Conservation (phyloP, 2,113 vertebrate genomes). For the Pavo muticus region DNA sequence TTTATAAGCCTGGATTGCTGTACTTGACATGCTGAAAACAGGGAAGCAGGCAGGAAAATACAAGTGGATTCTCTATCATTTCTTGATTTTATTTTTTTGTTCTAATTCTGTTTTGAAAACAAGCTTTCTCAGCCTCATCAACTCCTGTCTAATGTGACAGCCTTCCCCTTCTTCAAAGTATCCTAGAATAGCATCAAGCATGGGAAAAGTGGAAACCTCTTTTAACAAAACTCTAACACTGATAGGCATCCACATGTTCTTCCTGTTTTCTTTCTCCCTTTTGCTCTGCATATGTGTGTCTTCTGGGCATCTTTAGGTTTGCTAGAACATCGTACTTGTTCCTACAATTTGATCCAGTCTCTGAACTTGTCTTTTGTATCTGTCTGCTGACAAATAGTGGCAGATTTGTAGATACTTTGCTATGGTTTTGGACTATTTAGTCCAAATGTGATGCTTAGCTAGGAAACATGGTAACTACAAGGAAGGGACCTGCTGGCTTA, state of each 20-base stretch:
- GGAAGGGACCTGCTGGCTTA: fast-evolving
- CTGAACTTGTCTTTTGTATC: neutral
- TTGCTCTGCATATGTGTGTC: neutral
- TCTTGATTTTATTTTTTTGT: neutral
- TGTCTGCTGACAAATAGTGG: neutral
- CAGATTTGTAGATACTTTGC: neutral
- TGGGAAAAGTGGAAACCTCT: neutral
- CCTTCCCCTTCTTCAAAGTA: neutral
- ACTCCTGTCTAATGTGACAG: neutral
- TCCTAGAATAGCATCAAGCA: neutral
- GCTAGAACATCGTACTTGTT: neutral
- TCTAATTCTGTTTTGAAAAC: neutral
- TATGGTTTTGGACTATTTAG: neutral
- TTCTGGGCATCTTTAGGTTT: neutral
- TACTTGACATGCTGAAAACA: neutral
- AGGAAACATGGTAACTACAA: neutral
- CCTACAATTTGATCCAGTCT: neutral
- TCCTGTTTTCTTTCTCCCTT: neutral
- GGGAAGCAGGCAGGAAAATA: neutral
- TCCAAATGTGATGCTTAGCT: neutral
- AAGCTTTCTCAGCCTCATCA: neutral
- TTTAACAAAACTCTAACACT: neutral
- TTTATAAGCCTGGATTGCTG: neutral
- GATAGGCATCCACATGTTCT: neutral
- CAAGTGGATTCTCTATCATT: neutral